Evolutionary conservation across 2,113 vertebrate genomes (phyloP).

Genomic region (Mixornis gularis): DNA sequence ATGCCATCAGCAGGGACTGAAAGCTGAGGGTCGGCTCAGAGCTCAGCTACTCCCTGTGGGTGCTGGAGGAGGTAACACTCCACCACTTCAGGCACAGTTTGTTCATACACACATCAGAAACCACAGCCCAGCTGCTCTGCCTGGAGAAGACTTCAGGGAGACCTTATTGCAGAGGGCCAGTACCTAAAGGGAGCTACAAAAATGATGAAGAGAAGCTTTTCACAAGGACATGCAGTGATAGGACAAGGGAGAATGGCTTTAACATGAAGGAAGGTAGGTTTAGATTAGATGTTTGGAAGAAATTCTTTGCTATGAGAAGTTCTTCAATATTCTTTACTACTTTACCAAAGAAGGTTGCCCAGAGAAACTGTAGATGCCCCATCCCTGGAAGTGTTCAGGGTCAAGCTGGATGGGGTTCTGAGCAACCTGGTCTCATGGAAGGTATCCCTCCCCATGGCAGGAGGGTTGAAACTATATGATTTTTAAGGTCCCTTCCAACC

Average conservation of each 20-base stretch:
- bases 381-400: background rate
- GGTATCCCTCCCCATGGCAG: background rate
- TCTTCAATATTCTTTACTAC: background rate
- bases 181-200: background rate
- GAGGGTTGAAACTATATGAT: background rate
- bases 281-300: background rate
- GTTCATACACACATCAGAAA: background rate
- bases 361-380: background rate
- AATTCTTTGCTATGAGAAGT: background rate
- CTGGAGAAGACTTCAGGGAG: background rate
- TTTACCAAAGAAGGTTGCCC: background rate
- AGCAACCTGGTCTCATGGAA: background rate
- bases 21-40: background rate
- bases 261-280: background rate
- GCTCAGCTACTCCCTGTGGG: rapidly evolving
- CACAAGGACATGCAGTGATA: background rate
- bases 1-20: background rate
- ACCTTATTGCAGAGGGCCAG: background rate
- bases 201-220: background rate
- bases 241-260: background rate
- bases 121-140: background rate
- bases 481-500: background rate
- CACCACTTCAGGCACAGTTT: background rate
- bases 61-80: background rate
- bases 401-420: background rate